phyloP scores from a whole-genome alignment of 2,797 vertebrate species.

The Coregonus suidteri region DNA sequence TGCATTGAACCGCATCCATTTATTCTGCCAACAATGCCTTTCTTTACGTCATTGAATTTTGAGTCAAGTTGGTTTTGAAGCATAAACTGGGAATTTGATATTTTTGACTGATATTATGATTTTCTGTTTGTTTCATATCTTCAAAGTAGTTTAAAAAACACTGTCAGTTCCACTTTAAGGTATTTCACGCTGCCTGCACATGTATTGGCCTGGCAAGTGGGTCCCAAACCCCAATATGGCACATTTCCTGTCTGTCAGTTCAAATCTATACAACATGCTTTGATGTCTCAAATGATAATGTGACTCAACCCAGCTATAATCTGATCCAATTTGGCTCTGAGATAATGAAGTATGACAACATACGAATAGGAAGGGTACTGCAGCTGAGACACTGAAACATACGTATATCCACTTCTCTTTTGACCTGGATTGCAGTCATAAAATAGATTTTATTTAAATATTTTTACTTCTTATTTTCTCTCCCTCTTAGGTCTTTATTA shows the following conservation, averaged over 20 bases:
- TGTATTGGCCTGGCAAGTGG: background rate
- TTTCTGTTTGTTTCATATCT: too few species aligned
- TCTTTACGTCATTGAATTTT: too few species aligned
- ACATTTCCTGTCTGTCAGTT: conserved; percentile 5
- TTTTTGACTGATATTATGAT: too few species aligned
- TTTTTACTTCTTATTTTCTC: too few species aligned
- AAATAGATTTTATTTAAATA: too few species aligned
- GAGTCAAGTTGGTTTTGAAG: too few species aligned
- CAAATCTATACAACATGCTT: background rate
- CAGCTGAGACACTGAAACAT: background rate
- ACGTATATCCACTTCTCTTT: background rate
- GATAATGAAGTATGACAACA: background rate
- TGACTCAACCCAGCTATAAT: background rate
- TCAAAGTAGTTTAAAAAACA: too few species aligned
- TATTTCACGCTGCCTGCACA: background rate
- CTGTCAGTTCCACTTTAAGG: too few species aligned
- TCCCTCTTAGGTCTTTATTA: too few species aligned
- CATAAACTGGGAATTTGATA: too few species aligned
- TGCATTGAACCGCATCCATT: too few species aligned
- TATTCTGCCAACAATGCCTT: too few species aligned
- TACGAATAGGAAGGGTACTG: background rate
- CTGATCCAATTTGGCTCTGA: background rate
- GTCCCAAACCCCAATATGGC: background rate
- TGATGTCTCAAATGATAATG: background rate
- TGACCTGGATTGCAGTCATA: background rate